Evolutionary conservation across 92 coral and sea anemone species (phyloP), one percentile per base, ranked within the genome.

Genomic region (Porites lobata): DNA sequence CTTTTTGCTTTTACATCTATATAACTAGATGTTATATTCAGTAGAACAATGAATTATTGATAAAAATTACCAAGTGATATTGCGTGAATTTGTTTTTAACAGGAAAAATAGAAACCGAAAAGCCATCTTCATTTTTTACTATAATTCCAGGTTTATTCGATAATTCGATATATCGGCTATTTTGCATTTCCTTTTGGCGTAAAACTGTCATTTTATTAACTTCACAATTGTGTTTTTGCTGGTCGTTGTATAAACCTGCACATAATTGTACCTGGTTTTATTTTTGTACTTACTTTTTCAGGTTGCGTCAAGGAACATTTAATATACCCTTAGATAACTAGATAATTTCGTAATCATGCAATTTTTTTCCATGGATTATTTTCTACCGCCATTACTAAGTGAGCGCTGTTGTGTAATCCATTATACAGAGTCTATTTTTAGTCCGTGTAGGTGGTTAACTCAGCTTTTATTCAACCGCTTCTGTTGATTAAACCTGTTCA

Each of bases 1-100:
- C 51, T 56, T 61, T 78, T 81, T 81, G 53, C 67, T 26, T 68
- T 52, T 47, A 38, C 58, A 58, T 29, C 0, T 38, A 38, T 38
- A 38, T 29, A 58, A 82, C 32, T 18, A 56, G 14, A 71, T 47
- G 69, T 68, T 57, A 56, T 32, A 71, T 22, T 69, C 47, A 57
- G 86, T 38, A 19, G 58, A 57, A 57, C 43, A 56, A 43, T 58
- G 86, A 70, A 32, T 82, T 82, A 20, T 71, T 82, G 78, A 68
- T 82, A 32, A 4, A 57, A 76, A 19, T 56, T 38, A 56, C 71
- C 58, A 69, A 32, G 50, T 32, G 86, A 82, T 38, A 9, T 52
- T 11, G 14, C 43, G 8, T 32, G 13, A 15, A 20, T 13, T 21
- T 57, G 67, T 66, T 78, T 38, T 7, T 43, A 64, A 17, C 14